phyloP scores from a whole-genome alignment of 2,888 invertebrate species.

The Notodonta ziczac region DNA sequence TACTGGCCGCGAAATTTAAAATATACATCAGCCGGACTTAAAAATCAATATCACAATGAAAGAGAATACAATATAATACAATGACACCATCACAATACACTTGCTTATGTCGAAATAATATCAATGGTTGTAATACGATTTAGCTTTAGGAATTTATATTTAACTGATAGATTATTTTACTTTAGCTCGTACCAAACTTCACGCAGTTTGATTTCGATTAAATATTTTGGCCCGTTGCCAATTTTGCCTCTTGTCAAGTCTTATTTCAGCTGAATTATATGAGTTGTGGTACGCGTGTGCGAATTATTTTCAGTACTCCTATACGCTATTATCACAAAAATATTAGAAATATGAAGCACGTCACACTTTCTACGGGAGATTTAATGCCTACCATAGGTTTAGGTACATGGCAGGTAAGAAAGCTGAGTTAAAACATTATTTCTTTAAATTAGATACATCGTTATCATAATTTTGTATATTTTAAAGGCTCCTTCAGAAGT shows the following conservation, averaged over 20 bases:
- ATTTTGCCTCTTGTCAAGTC: constrained; percentile 54
- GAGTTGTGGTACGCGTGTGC: constrained; percentile 43
- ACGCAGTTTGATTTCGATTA: constrained; percentile 4
- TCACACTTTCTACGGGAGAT: constrained; percentile 75
- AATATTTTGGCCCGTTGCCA: constrained; percentile 63
- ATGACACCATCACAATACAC: no score
- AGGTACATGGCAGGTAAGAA: constrained; percentile 88
- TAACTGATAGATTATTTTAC: not conserved
- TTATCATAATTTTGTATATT: constrained; percentile 5
- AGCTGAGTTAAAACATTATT: constrained; percentile 4
- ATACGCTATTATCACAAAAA: constrained; percentile 44
- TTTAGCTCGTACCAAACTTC: not conserved
- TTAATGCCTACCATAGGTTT: constrained; percentile 89
- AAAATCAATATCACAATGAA: constrained; percentile 19
- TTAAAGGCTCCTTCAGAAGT: constrained; percentile 86
- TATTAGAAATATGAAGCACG: constrained; percentile 70
- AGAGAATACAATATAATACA: no score
- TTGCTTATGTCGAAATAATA: no score
- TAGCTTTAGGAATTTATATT: no score
- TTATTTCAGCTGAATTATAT: constrained; percentile 52
- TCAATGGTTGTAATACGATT: no score
- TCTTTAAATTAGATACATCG: not conserved
- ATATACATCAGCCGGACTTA: constrained; percentile 3
- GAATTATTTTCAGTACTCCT: constrained; percentile 40
- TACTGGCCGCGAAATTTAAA: constrained; percentile 37